Evolutionary conservation across 2,888 invertebrate species (phyloP).

Genomic region (Drosophila vallismaia): DNA sequence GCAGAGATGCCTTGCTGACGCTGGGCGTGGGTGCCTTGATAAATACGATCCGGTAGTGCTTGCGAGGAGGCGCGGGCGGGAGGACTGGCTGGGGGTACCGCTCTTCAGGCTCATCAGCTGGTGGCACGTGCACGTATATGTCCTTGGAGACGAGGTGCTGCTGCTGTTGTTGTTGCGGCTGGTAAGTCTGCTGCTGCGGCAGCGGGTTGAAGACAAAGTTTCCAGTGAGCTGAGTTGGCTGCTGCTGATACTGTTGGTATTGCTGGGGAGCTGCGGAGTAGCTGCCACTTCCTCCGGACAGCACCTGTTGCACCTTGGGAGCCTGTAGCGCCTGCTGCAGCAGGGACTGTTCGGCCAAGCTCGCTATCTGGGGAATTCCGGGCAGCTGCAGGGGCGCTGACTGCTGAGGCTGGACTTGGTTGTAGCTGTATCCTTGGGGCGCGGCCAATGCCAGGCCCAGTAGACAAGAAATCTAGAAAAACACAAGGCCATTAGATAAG

Average conservation of each 20-base stretch:
- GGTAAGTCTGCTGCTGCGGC: constrained; percentile 22
- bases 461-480: constrained; percentile 71
- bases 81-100: constrained; percentile 56
- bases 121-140: constrained; percentile 83
- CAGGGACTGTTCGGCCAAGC: constrained; percentile 56
- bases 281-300: constrained; percentile 21
- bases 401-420: constrained; percentile 50
- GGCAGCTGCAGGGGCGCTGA: constrained; percentile 44
- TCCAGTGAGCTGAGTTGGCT: constrained; percentile 35
- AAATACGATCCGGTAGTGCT: constrained; percentile 83
- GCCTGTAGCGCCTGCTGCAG: constrained; percentile 74
- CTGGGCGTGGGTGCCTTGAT: constrained; percentile 82
- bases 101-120: constrained; percentile 80
- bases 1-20: constrained; percentile 63
- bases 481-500: constrained; percentile 20
- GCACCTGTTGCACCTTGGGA: constrained; percentile 60
- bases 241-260: constrained; percentile 34
- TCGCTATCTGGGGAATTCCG: constrained; percentile 42
- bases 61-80: constrained; percentile 78
- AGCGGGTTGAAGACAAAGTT: constrained; percentile 40
- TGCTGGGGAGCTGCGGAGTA: constrained; percentile 27
- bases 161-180: constrained; percentile 22
- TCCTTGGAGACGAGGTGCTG: constrained; percentile 79
- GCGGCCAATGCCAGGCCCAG: constrained; percentile 68
- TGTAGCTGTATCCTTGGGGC: constrained; percentile 81